A percentile compares a stretch with the other conserved stretches of the same genome.
phyloP scores from a whole-genome alignment of 2,888 invertebrate species.

The Agrochola circellaris region DNA sequence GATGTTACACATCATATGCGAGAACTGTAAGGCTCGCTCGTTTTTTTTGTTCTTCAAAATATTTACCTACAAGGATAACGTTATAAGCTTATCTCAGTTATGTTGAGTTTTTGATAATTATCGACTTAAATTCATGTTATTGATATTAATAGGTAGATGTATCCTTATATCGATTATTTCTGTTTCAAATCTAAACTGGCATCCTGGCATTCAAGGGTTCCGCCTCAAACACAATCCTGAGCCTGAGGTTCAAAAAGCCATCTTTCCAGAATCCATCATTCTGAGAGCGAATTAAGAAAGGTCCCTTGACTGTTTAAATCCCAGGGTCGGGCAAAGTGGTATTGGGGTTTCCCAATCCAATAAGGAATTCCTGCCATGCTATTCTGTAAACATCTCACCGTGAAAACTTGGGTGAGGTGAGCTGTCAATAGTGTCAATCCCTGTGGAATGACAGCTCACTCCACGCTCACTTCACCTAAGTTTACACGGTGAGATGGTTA shows the following conservation, averaged over 20 bases:
- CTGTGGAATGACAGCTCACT: too few relatives aligned
- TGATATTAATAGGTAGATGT: neutral
- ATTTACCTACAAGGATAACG: slow-evolving; percentile 41
- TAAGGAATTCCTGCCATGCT: too few relatives aligned
- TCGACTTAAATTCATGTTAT: slow-evolving; percentile 10
- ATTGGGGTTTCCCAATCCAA: too few relatives aligned
- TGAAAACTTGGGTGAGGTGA: too few relatives aligned
- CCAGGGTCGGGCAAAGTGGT: too few relatives aligned
- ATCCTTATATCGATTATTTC: slow-evolving; percentile 1
- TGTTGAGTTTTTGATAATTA: slow-evolving; percentile 32
- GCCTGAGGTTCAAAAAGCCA: neutral
- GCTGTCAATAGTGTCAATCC: too few relatives aligned
- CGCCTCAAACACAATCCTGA: neutral
- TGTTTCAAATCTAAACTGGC: neutral
- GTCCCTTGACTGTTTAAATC: neutral
- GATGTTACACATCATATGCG: too few relatives aligned
- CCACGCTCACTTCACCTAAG: too few relatives aligned
- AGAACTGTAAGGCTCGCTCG: too few relatives aligned
- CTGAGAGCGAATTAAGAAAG: neutral
- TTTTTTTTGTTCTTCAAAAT: slow-evolving; percentile 10
- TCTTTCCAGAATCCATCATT: neutral
- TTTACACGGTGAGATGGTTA: too few relatives aligned
- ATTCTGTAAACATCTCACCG: too few relatives aligned
- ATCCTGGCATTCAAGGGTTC: neutral
- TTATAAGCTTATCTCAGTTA: slow-evolving; percentile 37